Percentiles rank a stretch among this genome's conserved stretches.
phyloP scores from a whole-genome alignment of 2,113 vertebrate genomes.

The Micromys minutus region DNA sequence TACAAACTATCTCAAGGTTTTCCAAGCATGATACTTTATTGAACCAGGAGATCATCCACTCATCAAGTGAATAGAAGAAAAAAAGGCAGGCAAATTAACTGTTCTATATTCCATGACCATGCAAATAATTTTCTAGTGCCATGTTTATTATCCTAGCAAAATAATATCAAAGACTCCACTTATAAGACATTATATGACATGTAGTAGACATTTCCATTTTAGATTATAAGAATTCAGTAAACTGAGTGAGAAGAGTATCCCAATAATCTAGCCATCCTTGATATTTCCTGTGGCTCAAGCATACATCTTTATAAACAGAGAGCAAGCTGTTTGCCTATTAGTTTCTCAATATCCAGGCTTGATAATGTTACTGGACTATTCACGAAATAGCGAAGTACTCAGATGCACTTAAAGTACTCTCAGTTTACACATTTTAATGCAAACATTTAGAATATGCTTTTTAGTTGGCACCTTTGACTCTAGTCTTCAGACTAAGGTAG shows the following conservation, averaged over 20 bases:
- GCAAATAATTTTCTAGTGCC: not conserved
- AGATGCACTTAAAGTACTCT: constrained; percentile 67
- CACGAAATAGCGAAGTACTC: constrained; percentile 24
- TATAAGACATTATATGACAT: not conserved
- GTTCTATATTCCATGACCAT: constrained; percentile 7
- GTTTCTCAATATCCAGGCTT: constrained; percentile 25
- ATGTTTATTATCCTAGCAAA: constrained; percentile 27
- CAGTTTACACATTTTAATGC: constrained; percentile 54
- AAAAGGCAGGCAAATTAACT: not conserved
- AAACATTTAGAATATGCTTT: constrained; percentile 52
- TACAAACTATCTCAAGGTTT: not conserved
- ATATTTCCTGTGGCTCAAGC: not conserved
- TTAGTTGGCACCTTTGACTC: constrained; percentile 57
- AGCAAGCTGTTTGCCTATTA: constrained; percentile 53
- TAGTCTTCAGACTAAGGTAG: constrained; percentile 17
- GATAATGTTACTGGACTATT: constrained; percentile 41
- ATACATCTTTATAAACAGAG: constrained; percentile 19
- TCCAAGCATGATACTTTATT: constrained; percentile 10
- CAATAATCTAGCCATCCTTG: not conserved
- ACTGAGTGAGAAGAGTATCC: not conserved
- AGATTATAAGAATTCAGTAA: not conserved
- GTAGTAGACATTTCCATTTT: constrained; percentile 9
- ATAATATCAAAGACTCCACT: not conserved
- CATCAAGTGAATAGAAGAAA: constrained; percentile 7
- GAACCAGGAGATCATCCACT: not conserved